Base-by-base conservation (phyloP, 2,797 vertebrate genomes). In the Intellagama lesueurii region DNA sequence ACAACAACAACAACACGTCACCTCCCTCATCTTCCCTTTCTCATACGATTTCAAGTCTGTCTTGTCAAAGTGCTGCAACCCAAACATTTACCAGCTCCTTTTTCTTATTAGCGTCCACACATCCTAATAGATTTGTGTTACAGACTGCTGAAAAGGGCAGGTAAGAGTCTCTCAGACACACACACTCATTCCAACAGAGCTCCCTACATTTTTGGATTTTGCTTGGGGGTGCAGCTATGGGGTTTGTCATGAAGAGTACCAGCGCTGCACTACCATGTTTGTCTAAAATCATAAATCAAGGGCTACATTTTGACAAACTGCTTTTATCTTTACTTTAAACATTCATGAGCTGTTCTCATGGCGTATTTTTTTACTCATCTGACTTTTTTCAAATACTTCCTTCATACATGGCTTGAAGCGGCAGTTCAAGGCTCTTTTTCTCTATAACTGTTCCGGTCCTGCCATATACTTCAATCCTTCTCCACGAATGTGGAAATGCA, bases 241-340 rank as follows among this genome's bases (percentile, higher is more conserved):
- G 14, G 52, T 11, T 12, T 56, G 52, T 56, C 9, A 40, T 40
- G 40, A 40, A 40, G 40, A 40, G 40, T 40, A 40, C 40, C 14
- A 56, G 52, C 8, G 52, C 26, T 3, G 0, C 44, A n/a, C 47
- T 22, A 49, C 35, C 1, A 79, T 2, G 1, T 47, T 28, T 79
- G 12, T 72, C 44, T 49, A 84, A 35, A 19, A n/a, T 88, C n/a
- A 17, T 87, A 70, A 86, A 86, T 49, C 5, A 32, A 86, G 68
- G 66, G 28, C 60, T 68, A 86, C 40, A 86, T 49, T 86, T 69
- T 78, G 17, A 68, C 60, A 68, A 69, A 78, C 12, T 78, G 40
- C 40, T 56, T 86, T 68, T 28, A 69, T 47, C 19, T 68, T 75
- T 70, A 9, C 64, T 77, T 68, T 17, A 32, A 68, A 28, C 14